Base-by-base conservation (phyloP, 2,797 vertebrate species). In the Coilia nasus region DNA sequence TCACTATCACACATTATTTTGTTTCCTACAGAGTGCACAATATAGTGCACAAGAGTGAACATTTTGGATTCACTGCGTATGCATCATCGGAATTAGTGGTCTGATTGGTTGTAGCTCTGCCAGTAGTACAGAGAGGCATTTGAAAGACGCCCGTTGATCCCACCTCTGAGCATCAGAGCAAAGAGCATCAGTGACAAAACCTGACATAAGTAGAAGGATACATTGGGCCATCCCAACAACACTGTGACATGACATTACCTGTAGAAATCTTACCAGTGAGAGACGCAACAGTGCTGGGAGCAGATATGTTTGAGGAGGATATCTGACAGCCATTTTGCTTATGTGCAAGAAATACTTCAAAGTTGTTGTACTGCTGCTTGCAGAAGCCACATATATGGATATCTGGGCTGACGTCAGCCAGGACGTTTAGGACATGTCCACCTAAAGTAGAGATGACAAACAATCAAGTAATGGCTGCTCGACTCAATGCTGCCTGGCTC, bases 361-460 rank as follows among this genome's bases (percentile, higher is more conserved):
- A 94, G 86, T 98, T 97, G 90, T 97, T 98, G 89, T 97, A 99
- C 91, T 99, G 97, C 90, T 98, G 97, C 90, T 98, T 99, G 93
- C 98, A 99, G 91, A 98, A 95, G 88, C 98, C 98, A 2, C 98
- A 99, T 87, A 99, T 99, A 90, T 99, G 98, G 87, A 99, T 98
- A 86, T 99, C 98, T 0, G 98, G 97, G 1, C 97, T 97, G 87
- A 98, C 95, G 89, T 98, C 97, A 83, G 98, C 95, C 93, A 97
- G 91, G 82, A 98, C 94, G 0, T 96, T 78, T 1, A 78, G 71
- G 71, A 78, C 71, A 78, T 78, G 71, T 44, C 35, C 71, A 35
- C 71, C 71, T 78, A 19, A 78, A 41, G 71, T 41, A 44, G 6
- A 78, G 15, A 44, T 10, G 41, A 78, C 35, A 75, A 23, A 78